Evolutionary conservation across 2,113 vertebrate genomes (phyloP), one percentile per base, ranked within the genome.

Genomic region (Chaetura pelagica): DNA sequence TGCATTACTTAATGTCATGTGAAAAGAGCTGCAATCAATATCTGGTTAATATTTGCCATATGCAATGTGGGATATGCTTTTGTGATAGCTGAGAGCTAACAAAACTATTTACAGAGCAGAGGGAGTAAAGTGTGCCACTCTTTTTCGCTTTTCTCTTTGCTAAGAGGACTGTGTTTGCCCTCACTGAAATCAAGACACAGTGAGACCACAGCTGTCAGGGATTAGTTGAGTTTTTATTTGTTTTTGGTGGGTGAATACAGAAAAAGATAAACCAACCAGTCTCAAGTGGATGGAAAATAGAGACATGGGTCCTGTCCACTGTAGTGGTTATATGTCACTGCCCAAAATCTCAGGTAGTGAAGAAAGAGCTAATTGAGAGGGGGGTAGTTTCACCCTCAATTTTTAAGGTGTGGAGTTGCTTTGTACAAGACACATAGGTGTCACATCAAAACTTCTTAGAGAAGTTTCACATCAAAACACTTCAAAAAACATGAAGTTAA

Each of bases 31-130:
- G 85, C 67, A 67, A 52, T 97, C 64, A 90, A 34, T 96, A 94
- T 54, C 86, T 95, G 91, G 97, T 97, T 98, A 98, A 97, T 97
- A 95, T 96, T 97, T 97, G 95, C 92, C 91, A 76, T 38, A 26
- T 48, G 46, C 62, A 85, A 66, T 83, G 81, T 69, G n/a, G 64
- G 59, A 92, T 72, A 84, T 72, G 63, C 42, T 84, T 93, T 94
- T 74, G 93, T 87, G 84, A 93, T 76, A 92, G 84, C 58, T 79
- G 71, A 96, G 96, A 95, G 90, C 71, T 86, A 95, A 94, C 79
- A 93, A 84, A 91, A 87, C 49, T 96, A 74, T 97, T 97, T 97
- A 72, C 93, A 96, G 94, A 93, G 80, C 7, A n/a, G 69, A 90
- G 59, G 22, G 76, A 42, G 48, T 96, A 92, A 93, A 87, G 61